Conservation (phyloP, 2,113 vertebrate species). For the Toxotes jaculatrix region DNA sequence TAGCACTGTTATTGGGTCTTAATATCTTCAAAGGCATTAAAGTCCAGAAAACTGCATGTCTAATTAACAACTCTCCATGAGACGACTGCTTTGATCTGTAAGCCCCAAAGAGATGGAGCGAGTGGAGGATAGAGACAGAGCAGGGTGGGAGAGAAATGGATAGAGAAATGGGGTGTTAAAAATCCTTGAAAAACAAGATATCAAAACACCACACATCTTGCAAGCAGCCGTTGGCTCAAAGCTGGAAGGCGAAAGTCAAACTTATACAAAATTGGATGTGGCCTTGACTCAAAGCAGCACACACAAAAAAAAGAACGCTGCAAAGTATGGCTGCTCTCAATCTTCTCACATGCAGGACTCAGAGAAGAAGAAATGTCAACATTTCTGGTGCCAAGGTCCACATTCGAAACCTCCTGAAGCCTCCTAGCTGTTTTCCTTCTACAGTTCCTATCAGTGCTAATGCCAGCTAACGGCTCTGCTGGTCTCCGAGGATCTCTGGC, state of each 20-base stretch:
- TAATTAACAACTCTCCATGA: conserved; percentile 58
- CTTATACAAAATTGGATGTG: conserved; percentile 5
- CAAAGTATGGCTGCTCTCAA: conserved; percentile 41
- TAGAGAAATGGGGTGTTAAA: conserved; percentile 39
- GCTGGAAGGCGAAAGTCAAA: conserved; percentile 20
- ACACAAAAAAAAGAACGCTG: conserved; percentile 8
- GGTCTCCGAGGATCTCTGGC: conserved; percentile 36
- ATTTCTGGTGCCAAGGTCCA: conserved; percentile 50
- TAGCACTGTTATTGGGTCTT: conserved; percentile 25
- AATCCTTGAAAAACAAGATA: conserved; percentile 59
- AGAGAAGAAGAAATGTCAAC: conserved; percentile 48
- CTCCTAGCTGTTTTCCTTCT: conserved; percentile 37
- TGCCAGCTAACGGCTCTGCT: conserved; percentile 36
- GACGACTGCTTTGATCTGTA: conserved; percentile 64
- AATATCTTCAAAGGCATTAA: conserved; percentile 61
- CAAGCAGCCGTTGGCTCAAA: conserved; percentile 33
- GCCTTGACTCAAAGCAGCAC: conserved; percentile 28
- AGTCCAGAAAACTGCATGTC: conserved; percentile 55
- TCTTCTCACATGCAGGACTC: conserved; percentile 48
- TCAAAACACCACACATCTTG: conserved; percentile 60
- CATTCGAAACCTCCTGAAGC: conserved; percentile 32
- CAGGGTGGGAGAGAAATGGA: conserved; percentile 20
- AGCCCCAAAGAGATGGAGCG: conserved; percentile 39
- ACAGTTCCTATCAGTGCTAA: conserved; percentile 22
- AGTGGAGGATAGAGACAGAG: conserved; percentile 22